These are phyloP conservation scores for Pogonocherus hispidulus DNA, from an alignment of 2,888 invertebrate species.

Conservation along the genomic window DNA sequence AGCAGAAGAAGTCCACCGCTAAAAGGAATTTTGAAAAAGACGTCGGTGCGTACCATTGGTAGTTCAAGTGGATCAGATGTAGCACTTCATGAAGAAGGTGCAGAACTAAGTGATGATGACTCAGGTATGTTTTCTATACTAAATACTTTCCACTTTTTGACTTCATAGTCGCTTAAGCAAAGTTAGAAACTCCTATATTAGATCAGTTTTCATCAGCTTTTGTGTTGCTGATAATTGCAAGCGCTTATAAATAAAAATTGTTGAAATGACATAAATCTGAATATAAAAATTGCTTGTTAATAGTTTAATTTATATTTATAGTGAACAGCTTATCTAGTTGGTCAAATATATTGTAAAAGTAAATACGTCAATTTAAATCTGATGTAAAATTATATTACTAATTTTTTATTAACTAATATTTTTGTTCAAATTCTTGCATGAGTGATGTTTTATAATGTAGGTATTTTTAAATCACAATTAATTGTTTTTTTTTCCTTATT, in stretches of 20 bases:
- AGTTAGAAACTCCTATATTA: slow-evolving; percentile 25
- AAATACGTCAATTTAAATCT: too few relatives aligned
- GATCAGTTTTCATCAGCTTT: slow-evolving; percentile 39
- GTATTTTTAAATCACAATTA: slow-evolving; percentile 28
- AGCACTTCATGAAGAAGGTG: slow-evolving; percentile 75
- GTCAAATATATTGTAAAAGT: too few relatives aligned
- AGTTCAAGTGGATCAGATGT: slow-evolving; percentile 77
- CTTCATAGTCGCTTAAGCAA: slow-evolving; percentile 40
- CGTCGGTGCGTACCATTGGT: slow-evolving; percentile 69
- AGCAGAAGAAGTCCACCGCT: slow-evolving; percentile 62
- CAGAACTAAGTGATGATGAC: slow-evolving; percentile 75
- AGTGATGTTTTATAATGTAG: not conserved
- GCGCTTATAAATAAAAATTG: not conserved
- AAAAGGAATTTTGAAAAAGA: slow-evolving; percentile 66
- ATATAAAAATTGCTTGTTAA: not conserved
- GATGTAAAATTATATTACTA: too few relatives aligned
- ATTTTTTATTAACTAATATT: slow-evolving; percentile 3
- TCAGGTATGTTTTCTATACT: slow-evolving; percentile 70
- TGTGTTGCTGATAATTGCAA: slow-evolving; percentile 34
- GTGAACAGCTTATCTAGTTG: not conserved
- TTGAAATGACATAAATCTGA: not conserved
- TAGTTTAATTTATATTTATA: not conserved
- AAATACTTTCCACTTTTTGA: slow-evolving; percentile 27
- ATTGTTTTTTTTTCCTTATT: slow-evolving; percentile 40
- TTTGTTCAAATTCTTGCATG: slow-evolving; percentile 15